Conservation (phyloP, 2,797 vertebrate species). For the Lutra lutra region DNA sequence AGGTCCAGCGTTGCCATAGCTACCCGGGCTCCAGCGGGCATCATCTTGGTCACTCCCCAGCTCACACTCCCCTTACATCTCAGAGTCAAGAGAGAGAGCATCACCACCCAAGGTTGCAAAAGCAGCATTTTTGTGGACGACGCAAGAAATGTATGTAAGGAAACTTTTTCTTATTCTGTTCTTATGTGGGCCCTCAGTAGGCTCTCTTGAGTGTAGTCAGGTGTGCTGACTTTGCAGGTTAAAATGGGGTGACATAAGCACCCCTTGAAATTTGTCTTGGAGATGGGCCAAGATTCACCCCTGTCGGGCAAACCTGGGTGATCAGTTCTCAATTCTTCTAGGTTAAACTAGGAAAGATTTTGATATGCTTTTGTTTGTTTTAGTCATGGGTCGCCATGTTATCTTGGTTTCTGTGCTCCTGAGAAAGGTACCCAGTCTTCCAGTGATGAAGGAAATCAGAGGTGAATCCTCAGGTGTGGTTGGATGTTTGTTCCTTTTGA, state of each 20-base stretch:
- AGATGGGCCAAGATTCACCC: not conserved
- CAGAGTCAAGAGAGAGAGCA: conserved; percentile 80
- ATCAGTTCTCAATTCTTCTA: not conserved
- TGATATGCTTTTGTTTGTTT: not conserved
- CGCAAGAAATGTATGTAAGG: conserved; percentile 99
- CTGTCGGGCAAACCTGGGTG: too few relatives aligned
- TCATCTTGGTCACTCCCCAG: conserved; percentile 45
- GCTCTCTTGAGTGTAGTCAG: not conserved
- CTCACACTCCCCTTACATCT: conserved; percentile 67
- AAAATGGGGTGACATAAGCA: not conserved
- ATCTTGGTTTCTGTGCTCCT: not conserved
- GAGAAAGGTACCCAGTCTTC: not conserved
- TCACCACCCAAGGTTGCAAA: conserved; percentile 88
- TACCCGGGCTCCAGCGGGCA: conserved; percentile 67
- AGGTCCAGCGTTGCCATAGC: conserved; percentile 84
- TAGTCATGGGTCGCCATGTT: not conserved
- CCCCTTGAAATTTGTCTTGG: not conserved
- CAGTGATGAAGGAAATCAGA: not conserved
- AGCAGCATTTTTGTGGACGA: conserved; percentile 98
- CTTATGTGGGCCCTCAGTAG: not conserved
- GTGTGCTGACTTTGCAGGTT: not conserved
- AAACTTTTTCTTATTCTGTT: conserved; percentile 88
- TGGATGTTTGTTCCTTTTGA: not conserved
- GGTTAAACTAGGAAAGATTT: not conserved
- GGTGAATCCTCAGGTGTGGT: not conserved